These are phyloP conservation scores for Tigriopus californicus DNA, from an alignment of 2,888 invertebrate genomes.

Conservation along the genomic window DNA sequence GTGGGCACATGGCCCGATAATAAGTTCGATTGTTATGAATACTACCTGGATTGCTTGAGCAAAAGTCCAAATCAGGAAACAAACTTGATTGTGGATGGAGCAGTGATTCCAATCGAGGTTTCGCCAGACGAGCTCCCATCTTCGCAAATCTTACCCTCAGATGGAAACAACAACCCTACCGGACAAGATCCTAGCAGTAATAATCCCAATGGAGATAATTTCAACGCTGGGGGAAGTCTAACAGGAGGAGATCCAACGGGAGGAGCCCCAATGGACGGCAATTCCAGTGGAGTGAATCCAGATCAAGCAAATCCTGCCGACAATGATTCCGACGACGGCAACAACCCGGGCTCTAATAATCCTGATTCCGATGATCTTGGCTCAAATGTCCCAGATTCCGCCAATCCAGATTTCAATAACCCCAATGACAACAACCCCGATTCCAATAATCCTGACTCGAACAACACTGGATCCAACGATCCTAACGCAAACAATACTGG, in stretches of 20 bases:
- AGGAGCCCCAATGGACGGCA: too few species aligned
- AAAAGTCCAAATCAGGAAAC: background rate
- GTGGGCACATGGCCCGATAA: background rate
- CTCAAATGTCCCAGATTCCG: too few species aligned
- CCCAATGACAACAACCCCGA: too few species aligned
- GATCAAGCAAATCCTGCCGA: background rate
- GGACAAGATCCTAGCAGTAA: background rate
- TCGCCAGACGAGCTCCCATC: too few species aligned
- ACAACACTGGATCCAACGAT: background rate
- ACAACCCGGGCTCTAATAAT: too few species aligned
- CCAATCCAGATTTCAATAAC: too few species aligned
- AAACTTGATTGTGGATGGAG: background rate
- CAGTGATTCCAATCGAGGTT: too few species aligned
- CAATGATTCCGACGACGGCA: background rate
- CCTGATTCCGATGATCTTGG: too few species aligned
- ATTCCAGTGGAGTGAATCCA: background rate
- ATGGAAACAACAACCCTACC: background rate
- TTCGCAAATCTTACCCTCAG: too few species aligned
- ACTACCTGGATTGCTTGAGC: background rate
- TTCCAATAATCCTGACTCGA: too few species aligned
- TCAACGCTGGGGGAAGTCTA: too few species aligned
- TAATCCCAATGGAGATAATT: background rate
- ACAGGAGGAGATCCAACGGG: too few species aligned
- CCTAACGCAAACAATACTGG: background rate
- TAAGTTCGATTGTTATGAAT: background rate